Conservation (phyloP, 2,113 vertebrate genomes). For the Nyctereutes procyonoides region DNA sequence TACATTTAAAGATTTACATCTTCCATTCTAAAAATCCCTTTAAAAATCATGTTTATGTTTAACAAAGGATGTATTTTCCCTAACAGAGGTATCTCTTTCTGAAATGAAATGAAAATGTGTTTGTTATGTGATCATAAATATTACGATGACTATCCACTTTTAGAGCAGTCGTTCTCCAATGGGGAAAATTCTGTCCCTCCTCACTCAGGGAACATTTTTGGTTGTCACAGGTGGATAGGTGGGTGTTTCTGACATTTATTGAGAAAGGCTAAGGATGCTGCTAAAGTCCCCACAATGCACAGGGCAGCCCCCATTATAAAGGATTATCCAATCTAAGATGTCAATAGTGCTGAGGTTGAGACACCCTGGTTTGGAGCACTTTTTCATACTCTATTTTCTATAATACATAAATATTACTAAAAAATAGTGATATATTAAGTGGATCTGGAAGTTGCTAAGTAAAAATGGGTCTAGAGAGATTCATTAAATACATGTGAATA, state of each 20-base stretch:
- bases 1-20: slow-evolving; percentile 70
- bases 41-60: neutral
- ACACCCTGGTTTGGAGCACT: neutral
- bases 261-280: neutral
- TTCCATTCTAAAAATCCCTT: neutral
- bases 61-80: neutral
- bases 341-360: neutral
- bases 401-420: neutral
- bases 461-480: neutral
- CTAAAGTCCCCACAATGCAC: neutral
- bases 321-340: neutral
- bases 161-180: neutral
- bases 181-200: neutral
- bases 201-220: neutral
- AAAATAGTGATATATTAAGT: neutral
- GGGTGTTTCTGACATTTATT: neutral
- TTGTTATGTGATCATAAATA: neutral
- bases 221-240: neutral
- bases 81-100: slow-evolving; percentile 25
- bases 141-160: neutral
- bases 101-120: slow-evolving; percentile 21
- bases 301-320: neutral
- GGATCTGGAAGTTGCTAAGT: neutral
- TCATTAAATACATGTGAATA: slow-evolving; percentile 1
- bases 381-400: neutral